Evolutionary conservation across 2,113 vertebrate species (phyloP).

Genomic region (Salvelinus namaycush): DNA sequence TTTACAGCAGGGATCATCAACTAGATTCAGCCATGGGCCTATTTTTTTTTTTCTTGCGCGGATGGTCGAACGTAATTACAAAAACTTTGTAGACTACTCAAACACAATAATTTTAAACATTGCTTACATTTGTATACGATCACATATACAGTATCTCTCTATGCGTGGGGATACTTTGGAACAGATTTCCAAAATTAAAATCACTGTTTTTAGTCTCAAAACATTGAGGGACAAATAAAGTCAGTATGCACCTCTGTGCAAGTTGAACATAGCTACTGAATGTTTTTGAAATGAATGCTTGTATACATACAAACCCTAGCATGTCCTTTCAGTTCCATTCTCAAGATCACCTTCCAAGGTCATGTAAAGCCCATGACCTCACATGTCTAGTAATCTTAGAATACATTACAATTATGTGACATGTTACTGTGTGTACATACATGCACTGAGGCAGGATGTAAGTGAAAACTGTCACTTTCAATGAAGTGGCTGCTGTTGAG

Average conservation of each 20-base stretch:
- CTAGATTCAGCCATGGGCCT: no score
- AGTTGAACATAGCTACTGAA: neutral
- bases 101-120: no score
- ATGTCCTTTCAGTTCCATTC: neutral
- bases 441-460: constrained; percentile 29
- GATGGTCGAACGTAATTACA: no score
- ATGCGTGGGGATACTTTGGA: no score
- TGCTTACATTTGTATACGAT: no score
- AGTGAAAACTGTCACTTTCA: constrained; percentile 49
- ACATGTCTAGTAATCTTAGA: neutral
- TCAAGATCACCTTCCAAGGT: constrained; percentile 21
- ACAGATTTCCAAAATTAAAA: no score
- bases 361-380: neutral
- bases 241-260: neutral
- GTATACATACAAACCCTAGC: neutral
- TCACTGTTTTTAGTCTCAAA: no score
- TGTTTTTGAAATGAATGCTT: neutral
- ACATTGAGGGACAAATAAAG: no score
- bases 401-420: neutral
- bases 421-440: constrained; percentile 20
- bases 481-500: constrained; percentile 45
- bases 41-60: no score
- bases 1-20: no score
- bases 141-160: no score
- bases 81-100: no score